Percentiles rank a stretch among this genome's conserved stretches.
phyloP scores from a whole-genome alignment of 2,797 vertebrate species.

The Neostethus bicornis region DNA sequence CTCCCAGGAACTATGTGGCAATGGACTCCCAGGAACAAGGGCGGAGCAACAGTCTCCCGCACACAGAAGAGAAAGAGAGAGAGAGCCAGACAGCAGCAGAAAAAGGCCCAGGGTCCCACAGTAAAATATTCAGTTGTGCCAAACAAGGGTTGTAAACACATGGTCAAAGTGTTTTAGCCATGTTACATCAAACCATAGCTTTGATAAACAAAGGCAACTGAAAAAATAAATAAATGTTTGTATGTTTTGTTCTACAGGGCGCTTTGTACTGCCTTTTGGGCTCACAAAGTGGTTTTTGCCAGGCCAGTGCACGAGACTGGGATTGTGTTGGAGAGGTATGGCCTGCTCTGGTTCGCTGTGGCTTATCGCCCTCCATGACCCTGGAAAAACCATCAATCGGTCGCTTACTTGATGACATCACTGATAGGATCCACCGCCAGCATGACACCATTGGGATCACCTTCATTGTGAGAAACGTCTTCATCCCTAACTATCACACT shows the following conservation, averaged over 20 bases:
- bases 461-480: conserved; percentile 84
- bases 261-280: conserved; percentile 96
- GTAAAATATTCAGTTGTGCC: no score
- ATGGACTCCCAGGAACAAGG: no score
- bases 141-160: no score
- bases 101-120: no score
- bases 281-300: conserved; percentile 84
- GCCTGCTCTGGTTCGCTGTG: conserved; percentile 93
- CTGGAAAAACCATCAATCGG: conserved; percentile 93
- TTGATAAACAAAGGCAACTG: no score
- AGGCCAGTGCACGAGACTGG: conserved; percentile 92
- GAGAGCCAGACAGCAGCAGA: no score
- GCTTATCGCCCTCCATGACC: conserved; percentile 90
- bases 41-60: no score
- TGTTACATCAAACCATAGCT: no score
- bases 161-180: no score
- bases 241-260: conserved; percentile 85
- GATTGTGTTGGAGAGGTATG: conserved; percentile 91
- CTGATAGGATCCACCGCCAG: conserved; percentile 92
- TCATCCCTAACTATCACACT: background rate
- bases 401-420: conserved; percentile 91
- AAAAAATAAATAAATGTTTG: no score
- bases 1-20: no score
- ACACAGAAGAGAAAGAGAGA: no score
- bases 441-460: conserved; percentile 94